Evolutionary conservation across 1,140 invertebrate genomes (phyloP).

Genomic region (Vollenhovia emeryi): DNA sequence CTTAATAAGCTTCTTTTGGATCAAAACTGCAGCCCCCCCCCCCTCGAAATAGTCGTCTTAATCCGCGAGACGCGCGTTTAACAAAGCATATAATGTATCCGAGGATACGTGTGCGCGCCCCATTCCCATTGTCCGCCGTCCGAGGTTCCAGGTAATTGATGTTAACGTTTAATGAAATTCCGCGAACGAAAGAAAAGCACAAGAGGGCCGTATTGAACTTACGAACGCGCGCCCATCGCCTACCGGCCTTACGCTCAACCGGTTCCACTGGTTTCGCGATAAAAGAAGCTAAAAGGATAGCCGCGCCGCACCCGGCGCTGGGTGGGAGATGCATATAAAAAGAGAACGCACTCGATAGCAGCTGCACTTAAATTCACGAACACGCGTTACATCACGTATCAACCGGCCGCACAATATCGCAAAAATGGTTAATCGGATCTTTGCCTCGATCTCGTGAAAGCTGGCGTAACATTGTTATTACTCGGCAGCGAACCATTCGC

Average conservation of each 20-base stretch:
- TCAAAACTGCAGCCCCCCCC: background rate
- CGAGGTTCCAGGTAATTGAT: slow-evolving; percentile 58
- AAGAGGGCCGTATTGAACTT: slow-evolving; percentile 54
- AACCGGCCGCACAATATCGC: background rate
- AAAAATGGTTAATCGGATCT: slow-evolving; percentile 38
- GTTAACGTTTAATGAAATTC: slow-evolving; percentile 62
- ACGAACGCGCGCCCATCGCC: slow-evolving; percentile 37
- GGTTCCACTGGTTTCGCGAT: slow-evolving; percentile 61
- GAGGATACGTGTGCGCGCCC: slow-evolving; percentile 24
- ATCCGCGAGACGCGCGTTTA: slow-evolving; percentile 1
- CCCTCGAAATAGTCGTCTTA: background rate
- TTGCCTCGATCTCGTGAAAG: background rate
- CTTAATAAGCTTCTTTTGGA: background rate
- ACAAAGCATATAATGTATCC: slow-evolving; percentile 2
- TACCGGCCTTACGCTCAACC: slow-evolving; percentile 62
- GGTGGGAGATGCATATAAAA: slow-evolving; percentile 44
- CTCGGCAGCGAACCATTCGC: background rate
- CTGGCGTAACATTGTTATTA: background rate
- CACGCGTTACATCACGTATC: slow-evolving; percentile 45
- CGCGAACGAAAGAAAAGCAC: slow-evolving; percentile 50
- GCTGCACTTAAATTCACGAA: slow-evolving; percentile 56
- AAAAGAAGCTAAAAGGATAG: slow-evolving; percentile 50
- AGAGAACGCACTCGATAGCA: slow-evolving; percentile 45
- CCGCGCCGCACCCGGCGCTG: slow-evolving; percentile 13
- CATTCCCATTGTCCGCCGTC: slow-evolving; percentile 45